phyloP scores from a whole-genome alignment of 1,140 invertebrate genomes.

The Trissolcus basalis region DNA sequence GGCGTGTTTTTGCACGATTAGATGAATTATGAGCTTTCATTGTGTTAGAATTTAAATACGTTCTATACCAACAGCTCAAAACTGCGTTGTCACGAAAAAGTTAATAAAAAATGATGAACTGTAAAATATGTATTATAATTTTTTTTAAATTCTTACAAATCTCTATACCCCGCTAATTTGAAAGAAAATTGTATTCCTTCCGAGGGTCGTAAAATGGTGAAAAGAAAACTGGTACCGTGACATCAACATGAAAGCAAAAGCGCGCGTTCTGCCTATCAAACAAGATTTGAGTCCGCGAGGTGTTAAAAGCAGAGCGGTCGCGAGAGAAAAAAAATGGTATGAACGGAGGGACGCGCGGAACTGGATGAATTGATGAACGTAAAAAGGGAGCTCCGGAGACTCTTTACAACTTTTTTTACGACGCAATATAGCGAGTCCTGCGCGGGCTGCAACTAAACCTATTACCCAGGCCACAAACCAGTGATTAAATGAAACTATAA shows the following conservation, averaged over 20 bases:
- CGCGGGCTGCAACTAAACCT: conserved; percentile 62
- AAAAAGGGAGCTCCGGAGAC: conserved; percentile 32
- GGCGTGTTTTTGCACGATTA: too few relatives aligned
- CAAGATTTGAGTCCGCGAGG: conserved; percentile 37
- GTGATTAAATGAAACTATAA: conserved; percentile 64
- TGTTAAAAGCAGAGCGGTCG: conserved; percentile 38
- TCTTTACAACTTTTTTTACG: conserved; percentile 67
- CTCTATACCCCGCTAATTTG: conserved; percentile 5
- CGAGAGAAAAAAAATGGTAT: conserved; percentile 20
- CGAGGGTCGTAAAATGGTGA: conserved; percentile 20
- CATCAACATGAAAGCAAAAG: conserved; percentile 46
- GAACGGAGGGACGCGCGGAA: conserved; percentile 6
- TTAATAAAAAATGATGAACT: too few relatives aligned
- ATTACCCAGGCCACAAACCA: conserved; percentile 63
- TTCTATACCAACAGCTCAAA: too few relatives aligned
- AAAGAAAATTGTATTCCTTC: conserved; percentile 20
- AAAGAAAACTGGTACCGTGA: conserved; percentile 34
- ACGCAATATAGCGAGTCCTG: conserved; percentile 63
- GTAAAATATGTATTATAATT: too few relatives aligned
- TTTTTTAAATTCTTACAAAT: too few relatives aligned
- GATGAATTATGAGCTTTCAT: too few relatives aligned
- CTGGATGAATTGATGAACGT: conserved; percentile 53
- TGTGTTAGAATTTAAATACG: too few relatives aligned
- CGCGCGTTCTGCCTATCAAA: conserved; percentile 51
- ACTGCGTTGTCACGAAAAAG: too few relatives aligned